A percentile compares a stretch with the other conserved stretches of the same genome.
Evolutionary conservation across 2,888 invertebrate species (phyloP).

Genomic region (Plebejus melissa): DNA sequence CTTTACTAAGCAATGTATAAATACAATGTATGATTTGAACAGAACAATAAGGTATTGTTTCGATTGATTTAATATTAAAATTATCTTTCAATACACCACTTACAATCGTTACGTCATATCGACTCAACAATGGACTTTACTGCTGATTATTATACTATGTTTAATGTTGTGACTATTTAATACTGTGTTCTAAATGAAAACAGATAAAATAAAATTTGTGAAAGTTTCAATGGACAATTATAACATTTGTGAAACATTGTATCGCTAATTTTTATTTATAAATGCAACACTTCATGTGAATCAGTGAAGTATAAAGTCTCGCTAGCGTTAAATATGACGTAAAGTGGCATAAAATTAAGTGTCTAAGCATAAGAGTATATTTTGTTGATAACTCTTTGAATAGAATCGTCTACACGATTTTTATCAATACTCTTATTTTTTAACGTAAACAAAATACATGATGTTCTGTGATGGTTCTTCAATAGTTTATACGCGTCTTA

Average conservation of each 20-base stretch:
- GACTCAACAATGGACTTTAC: conserved; percentile 43
- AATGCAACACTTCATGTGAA: neutral
- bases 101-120: conserved; percentile 50
- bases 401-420: too few species aligned
- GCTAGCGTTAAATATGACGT: neutral
- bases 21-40: conserved; percentile 35
- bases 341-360: neutral
- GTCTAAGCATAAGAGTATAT: too few species aligned
- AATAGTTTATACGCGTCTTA: neutral
- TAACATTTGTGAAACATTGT: neutral
- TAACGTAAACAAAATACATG: neutral
- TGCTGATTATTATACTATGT: neutral
- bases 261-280: neutral
- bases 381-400: too few species aligned
- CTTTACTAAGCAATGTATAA: neutral
- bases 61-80: conserved; percentile 43
- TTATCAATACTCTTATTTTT: neutral
- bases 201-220: neutral
- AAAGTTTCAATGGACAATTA: neutral
- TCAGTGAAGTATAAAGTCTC: neutral
- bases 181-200: neutral
- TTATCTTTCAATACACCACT: conserved; percentile 47
- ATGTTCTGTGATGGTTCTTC: neutral
- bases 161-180: neutral
- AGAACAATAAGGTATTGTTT: conserved; percentile 69